A percentile compares a stretch with the other conserved stretches of the same genome.
Conservation (phyloP, 2,888 invertebrate species). For the Phortica okadai region DNA sequence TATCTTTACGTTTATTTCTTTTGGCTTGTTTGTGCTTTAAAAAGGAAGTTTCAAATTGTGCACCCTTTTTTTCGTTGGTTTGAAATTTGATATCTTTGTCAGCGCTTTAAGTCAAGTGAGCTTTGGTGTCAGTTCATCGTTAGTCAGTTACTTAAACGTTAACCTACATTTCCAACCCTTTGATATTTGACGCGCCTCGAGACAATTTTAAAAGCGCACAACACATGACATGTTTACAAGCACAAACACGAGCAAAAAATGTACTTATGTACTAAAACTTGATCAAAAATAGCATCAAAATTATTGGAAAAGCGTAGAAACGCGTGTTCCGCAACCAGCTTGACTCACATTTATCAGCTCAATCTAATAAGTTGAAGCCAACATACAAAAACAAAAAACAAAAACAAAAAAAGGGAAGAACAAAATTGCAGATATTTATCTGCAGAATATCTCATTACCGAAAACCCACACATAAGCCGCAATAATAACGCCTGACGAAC, state of each 20-base stretch:
- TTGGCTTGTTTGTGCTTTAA: neutral
- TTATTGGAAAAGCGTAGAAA: no score
- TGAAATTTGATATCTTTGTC: slow-evolving; percentile 38
- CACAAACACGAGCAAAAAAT: neutral
- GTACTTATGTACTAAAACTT: neutral
- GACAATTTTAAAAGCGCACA: neutral
- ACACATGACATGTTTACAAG: neutral
- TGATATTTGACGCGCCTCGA: slow-evolving; percentile 4
- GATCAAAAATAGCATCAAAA: neutral
- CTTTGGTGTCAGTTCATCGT: slow-evolving; percentile 13
- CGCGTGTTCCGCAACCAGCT: neutral
- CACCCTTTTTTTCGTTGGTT: slow-evolving; percentile 12
- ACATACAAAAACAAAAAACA: neutral
- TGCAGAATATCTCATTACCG: slow-evolving; percentile 19
- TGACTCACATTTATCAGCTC: slow-evolving; percentile 16
- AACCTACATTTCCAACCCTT: slow-evolving; percentile 24
- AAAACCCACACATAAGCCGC: slow-evolving; percentile 25
- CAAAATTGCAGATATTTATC: no score
- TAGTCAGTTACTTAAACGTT: slow-evolving; percentile 50
- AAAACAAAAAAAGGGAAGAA: neutral
- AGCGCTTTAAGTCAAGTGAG: slow-evolving; percentile 14
- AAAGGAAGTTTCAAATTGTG: slow-evolving; percentile 30
- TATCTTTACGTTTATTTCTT: neutral
- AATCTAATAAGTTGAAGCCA: slow-evolving; percentile 33
- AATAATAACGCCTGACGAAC: slow-evolving; percentile 8